phyloP scores from a whole-genome alignment of 2,797 vertebrate genomes.

The Parambassis ranga region DNA sequence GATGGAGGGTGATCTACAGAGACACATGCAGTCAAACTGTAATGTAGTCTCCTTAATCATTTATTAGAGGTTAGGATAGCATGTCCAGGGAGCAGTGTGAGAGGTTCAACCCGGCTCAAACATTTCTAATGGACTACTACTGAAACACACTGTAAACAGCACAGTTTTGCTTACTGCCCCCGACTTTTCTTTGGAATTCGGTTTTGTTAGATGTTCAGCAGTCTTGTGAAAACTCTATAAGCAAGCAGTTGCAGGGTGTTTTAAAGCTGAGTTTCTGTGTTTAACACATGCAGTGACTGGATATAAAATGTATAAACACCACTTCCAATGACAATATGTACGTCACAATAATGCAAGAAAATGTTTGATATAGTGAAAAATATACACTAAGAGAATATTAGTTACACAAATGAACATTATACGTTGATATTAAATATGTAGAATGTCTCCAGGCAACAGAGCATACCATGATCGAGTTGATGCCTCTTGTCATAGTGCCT shows the following conservation, averaged over 20 bases:
- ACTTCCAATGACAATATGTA: no score
- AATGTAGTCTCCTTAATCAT: constrained; percentile 48
- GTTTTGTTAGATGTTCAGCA: background rate
- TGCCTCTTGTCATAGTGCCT: background rate
- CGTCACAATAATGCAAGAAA: no score
- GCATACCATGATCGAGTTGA: background rate
- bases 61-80: constrained; percentile 40
- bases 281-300: no score
- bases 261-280: no score
- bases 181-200: background rate
- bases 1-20: background rate
- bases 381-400: constrained; percentile 6
- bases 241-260: background rate
- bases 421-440: constrained; percentile 5
- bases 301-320: no score
- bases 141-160: constrained; percentile 1
- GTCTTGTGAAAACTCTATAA: background rate
- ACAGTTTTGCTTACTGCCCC: background rate
- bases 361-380: background rate
- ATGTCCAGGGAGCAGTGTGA: constrained; percentile 12
- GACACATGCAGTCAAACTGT: constrained; percentile 2
- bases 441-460: background rate
- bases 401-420: constrained; percentile 2
- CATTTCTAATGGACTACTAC: constrained; percentile 22
- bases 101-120: constrained; percentile 39